Conservation (phyloP, 2,797 vertebrate genomes). For the Iguana delicatissima region DNA sequence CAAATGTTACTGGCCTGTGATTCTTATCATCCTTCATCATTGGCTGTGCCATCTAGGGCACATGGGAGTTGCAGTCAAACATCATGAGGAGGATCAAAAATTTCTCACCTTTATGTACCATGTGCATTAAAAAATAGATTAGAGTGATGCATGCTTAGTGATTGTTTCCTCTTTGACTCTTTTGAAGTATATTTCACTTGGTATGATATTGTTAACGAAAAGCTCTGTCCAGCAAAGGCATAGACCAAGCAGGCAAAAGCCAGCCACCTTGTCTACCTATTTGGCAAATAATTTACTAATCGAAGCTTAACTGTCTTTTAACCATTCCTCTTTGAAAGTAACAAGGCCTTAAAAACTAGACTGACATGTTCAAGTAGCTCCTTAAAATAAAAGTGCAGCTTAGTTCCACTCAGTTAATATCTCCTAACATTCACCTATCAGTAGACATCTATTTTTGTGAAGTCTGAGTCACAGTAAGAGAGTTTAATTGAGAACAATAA, state of each 20-base stretch:
- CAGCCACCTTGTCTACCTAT: background rate
- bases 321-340: conserved; percentile 46
- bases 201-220: conserved; percentile 32
- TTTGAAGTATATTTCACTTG: conserved; percentile 1
- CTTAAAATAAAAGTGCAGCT: conserved; percentile 58
- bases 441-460: conserved; percentile 38
- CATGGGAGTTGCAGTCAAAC: background rate
- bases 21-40: background rate
- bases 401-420: conserved; percentile 51
- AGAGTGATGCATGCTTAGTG: background rate
- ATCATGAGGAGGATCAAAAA: background rate
- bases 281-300: conserved; percentile 9
- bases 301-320: conserved; percentile 53
- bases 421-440: conserved; percentile 34
- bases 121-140: background rate
- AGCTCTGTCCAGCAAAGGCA: background rate
- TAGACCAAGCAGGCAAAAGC: conserved; percentile 21
- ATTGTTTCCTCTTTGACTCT: background rate
- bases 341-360: conserved; percentile 46
- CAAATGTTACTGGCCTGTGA: background rate
- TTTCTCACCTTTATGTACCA: background rate
- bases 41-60: background rate
- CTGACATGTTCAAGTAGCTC: conserved; percentile 38
- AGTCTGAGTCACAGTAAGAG: conserved; percentile 38
- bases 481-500: conserved; percentile 60